These are phyloP conservation scores for Sylvicola fuscatus DNA, from an alignment of 2,888 invertebrate genomes.

Conservation along the genomic window DNA sequence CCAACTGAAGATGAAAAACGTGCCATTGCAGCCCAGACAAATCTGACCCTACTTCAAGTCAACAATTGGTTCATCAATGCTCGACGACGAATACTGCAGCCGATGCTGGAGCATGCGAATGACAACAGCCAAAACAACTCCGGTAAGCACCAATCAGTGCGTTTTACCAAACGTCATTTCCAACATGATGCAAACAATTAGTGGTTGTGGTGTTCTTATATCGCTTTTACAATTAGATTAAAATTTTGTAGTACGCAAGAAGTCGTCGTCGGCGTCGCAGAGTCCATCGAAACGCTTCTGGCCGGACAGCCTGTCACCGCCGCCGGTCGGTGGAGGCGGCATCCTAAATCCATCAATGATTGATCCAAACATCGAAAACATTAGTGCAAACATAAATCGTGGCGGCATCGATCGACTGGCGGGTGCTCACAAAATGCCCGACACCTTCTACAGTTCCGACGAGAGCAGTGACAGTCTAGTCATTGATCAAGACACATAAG, in stretches of 20 bases:
- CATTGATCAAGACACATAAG: constrained; percentile 8
- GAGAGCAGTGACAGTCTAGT: constrained; percentile 11
- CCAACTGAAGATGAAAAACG: constrained; percentile 90
- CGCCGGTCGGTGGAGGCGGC: constrained; percentile 1
- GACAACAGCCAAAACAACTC: constrained; percentile 9
- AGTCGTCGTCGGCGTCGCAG: constrained; percentile 8
- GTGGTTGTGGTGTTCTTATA: too few species aligned
- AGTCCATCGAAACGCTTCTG: constrained; percentile 8
- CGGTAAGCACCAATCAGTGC: too few species aligned
- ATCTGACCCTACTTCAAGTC: constrained; percentile 71
- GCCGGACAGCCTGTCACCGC: constrained; percentile 7
- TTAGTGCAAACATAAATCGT: constrained; percentile 10
- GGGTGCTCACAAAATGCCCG: constrained; percentile 7
- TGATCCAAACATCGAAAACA: constrained; percentile 11
- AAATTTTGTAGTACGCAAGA: too few species aligned
- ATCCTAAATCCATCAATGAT: constrained; percentile 7
- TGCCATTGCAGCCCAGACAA: constrained; percentile 71
- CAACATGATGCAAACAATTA: too few species aligned
- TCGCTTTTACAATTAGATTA: too few species aligned
- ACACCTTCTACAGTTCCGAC: constrained; percentile 10
- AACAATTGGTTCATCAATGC: constrained; percentile 94
- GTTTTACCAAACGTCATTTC: too few species aligned
- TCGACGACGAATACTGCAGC: constrained; percentile 71
- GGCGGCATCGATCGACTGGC: too few species aligned
- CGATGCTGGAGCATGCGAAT: constrained; percentile 52